These are phyloP conservation scores for Phenganax marumi DNA, from an alignment of 92 coral and sea anemone genomes.

Conservation along the genomic window DNA sequence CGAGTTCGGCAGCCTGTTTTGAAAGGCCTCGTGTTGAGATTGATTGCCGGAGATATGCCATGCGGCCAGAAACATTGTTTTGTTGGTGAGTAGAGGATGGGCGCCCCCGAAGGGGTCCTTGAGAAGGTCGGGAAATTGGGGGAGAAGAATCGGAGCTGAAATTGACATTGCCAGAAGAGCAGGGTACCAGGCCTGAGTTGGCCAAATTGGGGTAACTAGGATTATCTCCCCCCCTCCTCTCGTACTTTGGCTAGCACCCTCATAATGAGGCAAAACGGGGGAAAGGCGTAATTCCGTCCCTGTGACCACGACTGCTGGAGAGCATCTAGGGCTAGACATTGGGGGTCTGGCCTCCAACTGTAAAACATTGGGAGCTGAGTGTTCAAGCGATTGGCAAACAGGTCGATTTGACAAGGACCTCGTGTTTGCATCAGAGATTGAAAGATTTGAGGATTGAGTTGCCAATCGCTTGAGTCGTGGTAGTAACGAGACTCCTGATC, in stretches of 20 bases:
- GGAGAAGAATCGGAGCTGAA: background rate
- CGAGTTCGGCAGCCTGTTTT: background rate
- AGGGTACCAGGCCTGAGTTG: slow-evolving; percentile 30
- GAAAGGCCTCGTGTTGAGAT: background rate
- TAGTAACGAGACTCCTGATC: slow-evolving; percentile 54
- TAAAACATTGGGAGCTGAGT: slow-evolving; percentile 46
- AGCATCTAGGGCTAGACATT: slow-evolving; percentile 12
- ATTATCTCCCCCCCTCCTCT: background rate
- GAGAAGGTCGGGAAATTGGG: background rate
- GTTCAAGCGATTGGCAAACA: slow-evolving; percentile 57
- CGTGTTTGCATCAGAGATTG: slow-evolving; percentile 6
- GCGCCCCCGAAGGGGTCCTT: background rate
- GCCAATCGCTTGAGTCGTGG: slow-evolving; percentile 37
- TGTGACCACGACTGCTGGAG: slow-evolving; percentile 21
- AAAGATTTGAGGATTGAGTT: slow-evolving; percentile 31
- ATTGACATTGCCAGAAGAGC: background rate
- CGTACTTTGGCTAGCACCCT: slow-evolving; percentile 1
- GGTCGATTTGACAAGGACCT: slow-evolving; percentile 45
- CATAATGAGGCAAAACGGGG: slow-evolving; percentile 10
- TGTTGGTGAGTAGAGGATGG: background rate
- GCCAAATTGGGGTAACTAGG: slow-evolving; percentile 46
- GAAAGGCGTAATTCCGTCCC: background rate
- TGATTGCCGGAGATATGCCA: background rate
- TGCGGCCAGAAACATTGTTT: background rate
- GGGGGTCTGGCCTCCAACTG: slow-evolving; percentile 59